These are phyloP conservation scores for Athrips mouffetella DNA, from an alignment of 2,888 invertebrate species.

Conservation along the genomic window DNA sequence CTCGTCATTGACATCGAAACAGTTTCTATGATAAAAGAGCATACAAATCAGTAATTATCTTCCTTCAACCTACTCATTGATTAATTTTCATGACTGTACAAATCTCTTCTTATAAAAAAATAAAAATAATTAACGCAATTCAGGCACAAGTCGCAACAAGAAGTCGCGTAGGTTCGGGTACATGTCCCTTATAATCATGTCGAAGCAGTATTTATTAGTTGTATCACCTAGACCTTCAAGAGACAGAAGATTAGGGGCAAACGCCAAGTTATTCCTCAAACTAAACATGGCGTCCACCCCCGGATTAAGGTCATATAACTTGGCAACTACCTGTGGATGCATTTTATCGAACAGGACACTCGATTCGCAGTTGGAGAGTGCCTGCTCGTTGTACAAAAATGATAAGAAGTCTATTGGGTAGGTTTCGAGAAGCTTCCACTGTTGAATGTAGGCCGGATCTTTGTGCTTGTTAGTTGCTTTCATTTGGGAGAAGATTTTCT, in stretches of 20 bases:
- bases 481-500: constrained; percentile 41
- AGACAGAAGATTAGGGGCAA: constrained; percentile 51
- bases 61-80: no score
- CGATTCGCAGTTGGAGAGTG: constrained; percentile 36
- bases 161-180: constrained; percentile 46
- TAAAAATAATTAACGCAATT: constrained; percentile 31
- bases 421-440: constrained; percentile 39
- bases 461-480: constrained; percentile 34
- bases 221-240: constrained; percentile 38
- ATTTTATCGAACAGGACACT: constrained; percentile 54
- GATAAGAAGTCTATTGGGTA: constrained; percentile 56
- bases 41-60: no score
- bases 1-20: no score
- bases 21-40: no score
- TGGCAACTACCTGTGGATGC: constrained; percentile 46
- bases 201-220: constrained; percentile 48
- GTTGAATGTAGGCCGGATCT: constrained; percentile 33
- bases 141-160: constrained; percentile 43
- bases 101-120: background rate
- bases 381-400: constrained; percentile 54
- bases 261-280: constrained; percentile 56
- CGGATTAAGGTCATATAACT: constrained; percentile 46
- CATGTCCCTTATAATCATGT: constrained; percentile 41
- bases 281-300: constrained; percentile 51
- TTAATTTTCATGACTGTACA: background rate